Conservation (phyloP, 2,888 invertebrate genomes). For the Ligdia adustata region DNA sequence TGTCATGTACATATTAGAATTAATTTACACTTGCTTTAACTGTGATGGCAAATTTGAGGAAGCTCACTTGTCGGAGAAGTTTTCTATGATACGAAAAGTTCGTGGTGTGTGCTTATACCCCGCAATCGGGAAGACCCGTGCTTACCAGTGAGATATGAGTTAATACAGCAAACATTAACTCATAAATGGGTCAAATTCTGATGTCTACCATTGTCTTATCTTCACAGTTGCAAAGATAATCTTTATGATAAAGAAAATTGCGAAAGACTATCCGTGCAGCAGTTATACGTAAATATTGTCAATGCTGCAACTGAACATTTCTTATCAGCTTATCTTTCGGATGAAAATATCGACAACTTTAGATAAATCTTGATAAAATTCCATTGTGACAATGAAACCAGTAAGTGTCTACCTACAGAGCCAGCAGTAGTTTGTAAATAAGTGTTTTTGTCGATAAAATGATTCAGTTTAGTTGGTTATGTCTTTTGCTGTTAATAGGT, state of each 20-base stretch:
- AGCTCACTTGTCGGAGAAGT: too few relatives aligned
- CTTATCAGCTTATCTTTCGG: constrained; percentile 15
- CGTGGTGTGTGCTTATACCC: too few relatives aligned
- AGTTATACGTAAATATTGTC: constrained; percentile 27
- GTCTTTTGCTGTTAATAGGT: constrained; percentile 33
- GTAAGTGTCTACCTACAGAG: background rate
- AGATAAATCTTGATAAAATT: constrained; percentile 17
- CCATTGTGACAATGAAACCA: constrained; percentile 7
- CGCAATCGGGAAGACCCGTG: too few relatives aligned
- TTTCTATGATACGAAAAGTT: too few relatives aligned
- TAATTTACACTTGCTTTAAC: too few relatives aligned
- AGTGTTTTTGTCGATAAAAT: constrained; percentile 24
- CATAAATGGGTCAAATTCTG: constrained; percentile 12
- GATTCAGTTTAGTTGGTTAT: constrained; percentile 34
- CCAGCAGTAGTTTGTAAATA: constrained; percentile 12
- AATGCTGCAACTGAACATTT: constrained; percentile 42
- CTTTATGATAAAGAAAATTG: constrained; percentile 28
- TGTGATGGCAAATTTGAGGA: too few relatives aligned
- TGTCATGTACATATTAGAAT: too few relatives aligned
- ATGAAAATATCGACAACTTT: constrained; percentile 16
- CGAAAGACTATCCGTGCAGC: constrained; percentile 39
- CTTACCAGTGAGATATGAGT: too few relatives aligned
- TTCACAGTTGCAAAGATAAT: constrained; percentile 44
- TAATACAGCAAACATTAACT: too few relatives aligned
- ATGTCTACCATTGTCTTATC: constrained; percentile 13